These are phyloP conservation scores for Seriola dumerili DNA, from an alignment of 2,113 vertebrate species.

Conservation along the genomic window DNA sequence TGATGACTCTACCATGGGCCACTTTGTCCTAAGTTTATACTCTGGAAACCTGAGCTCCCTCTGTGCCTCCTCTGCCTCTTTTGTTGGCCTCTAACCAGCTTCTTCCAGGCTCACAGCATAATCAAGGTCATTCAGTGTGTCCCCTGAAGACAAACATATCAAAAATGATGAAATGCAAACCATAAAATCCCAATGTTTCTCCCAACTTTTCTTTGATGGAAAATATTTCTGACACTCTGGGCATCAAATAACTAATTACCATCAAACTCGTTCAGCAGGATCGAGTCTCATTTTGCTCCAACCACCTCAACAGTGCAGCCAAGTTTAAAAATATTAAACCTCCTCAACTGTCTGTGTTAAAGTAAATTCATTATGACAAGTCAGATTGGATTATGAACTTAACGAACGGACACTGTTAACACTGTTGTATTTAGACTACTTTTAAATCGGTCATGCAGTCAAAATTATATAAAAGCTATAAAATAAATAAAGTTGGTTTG, in stretches of 20 bases:
- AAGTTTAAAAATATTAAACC: conserved; percentile 19
- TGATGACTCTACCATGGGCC: conserved; percentile 44
- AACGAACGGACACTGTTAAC: neutral
- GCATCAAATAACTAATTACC: conserved; percentile 19
- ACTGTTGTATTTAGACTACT: neutral
- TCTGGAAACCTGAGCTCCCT: conserved; percentile 35
- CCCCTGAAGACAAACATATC: conserved; percentile 28
- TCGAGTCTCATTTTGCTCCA: neutral
- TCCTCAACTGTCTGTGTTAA: neutral
- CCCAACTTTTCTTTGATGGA: conserved; percentile 11
- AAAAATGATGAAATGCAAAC: neutral
- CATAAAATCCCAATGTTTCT: neutral
- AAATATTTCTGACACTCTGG: conserved; percentile 22
- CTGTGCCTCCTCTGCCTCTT: conserved; percentile 31
- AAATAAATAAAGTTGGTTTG: neutral
- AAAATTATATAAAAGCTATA: neutral
- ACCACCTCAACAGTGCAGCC: neutral
- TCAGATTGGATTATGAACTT: conserved; percentile 20
- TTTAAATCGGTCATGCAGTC: neutral
- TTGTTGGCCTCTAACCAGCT: conserved; percentile 25
- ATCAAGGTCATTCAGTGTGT: conserved; percentile 19
- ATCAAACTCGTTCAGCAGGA: neutral
- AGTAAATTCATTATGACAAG: neutral
- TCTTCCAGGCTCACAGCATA: conserved; percentile 10
- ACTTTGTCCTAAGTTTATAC: conserved; percentile 23